These are phyloP conservation scores for Lysandra coridon DNA, from an alignment of 2,888 invertebrate species.

Conservation along the genomic window DNA sequence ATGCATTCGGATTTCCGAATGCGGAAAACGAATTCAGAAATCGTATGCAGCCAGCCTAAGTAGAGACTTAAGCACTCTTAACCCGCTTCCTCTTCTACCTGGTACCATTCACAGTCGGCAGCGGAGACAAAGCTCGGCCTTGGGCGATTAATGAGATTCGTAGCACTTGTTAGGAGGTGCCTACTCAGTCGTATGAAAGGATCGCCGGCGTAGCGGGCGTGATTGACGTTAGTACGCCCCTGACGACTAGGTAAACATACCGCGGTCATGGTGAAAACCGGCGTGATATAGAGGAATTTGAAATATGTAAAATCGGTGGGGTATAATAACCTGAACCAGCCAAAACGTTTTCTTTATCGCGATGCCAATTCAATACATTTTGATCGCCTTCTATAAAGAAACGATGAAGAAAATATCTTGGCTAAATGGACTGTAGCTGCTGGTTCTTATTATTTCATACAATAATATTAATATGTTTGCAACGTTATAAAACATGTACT, in stretches of 20 bases:
- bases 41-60: too few species aligned
- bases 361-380: too few species aligned
- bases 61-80: neutral
- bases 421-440: too few species aligned
- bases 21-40: too few species aligned
- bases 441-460: too few species aligned
- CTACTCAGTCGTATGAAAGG: slow-evolving; percentile 42
- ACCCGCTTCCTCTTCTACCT: slow-evolving; percentile 36
- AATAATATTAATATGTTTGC: too few species aligned
- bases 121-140: slow-evolving; percentile 66
- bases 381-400: too few species aligned
- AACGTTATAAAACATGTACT: too few species aligned
- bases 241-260: slow-evolving; percentile 25
- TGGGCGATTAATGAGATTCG: slow-evolving; percentile 72
- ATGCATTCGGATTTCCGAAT: too few species aligned
- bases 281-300: too few species aligned
- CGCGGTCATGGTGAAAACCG: neutral
- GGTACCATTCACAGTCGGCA: slow-evolving; percentile 46
- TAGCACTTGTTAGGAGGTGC: slow-evolving; percentile 42
- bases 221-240: slow-evolving; percentile 41
- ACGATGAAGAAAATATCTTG: too few species aligned
- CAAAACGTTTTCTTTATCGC: too few species aligned
- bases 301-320: neutral
- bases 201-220: slow-evolving; percentile 40
- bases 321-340: neutral